phyloP scores from a whole-genome alignment of 2,113 vertebrate genomes.

The Hypocryptadius cinnamomeus region DNA sequence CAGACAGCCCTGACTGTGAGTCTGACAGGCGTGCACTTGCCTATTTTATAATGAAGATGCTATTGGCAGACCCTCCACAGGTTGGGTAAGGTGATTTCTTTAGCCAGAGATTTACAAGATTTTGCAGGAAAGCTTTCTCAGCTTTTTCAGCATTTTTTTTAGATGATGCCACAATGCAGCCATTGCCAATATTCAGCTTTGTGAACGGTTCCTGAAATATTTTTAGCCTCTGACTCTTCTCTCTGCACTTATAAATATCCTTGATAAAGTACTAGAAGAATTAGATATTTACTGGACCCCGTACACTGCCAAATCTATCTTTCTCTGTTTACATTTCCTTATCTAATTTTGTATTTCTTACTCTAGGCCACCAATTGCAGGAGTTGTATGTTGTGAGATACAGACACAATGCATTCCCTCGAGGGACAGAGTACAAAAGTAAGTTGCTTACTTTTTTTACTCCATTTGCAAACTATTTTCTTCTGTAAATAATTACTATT shows the following conservation, averaged over 20 bases:
- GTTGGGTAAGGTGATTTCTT: slow-evolving; percentile 15
- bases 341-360: neutral
- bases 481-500: neutral
- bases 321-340: neutral
- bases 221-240: neutral
- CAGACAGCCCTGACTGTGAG: slow-evolving; percentile 42
- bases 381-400: neutral
- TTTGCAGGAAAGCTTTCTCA: neutral
- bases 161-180: neutral
- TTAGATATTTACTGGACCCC: neutral
- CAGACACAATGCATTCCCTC: neutral
- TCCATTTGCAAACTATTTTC: neutral
- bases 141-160: neutral
- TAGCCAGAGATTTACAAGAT: neutral
- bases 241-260: slow-evolving; percentile 14
- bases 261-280: slow-evolving; percentile 10
- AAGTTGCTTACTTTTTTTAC: neutral
- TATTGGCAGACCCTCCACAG: slow-evolving; percentile 34
- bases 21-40: slow-evolving; percentile 36
- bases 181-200: slow-evolving; percentile 10
- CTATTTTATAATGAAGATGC: slow-evolving; percentile 33
- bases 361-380: neutral
- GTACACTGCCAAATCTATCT: neutral
- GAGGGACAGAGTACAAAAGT: neutral
- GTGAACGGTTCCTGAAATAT: slow-evolving; percentile 11